These are phyloP conservation scores for Sitobion miscanthi DNA, from an alignment of 1,140 invertebrate genomes.

Conservation along the genomic window DNA sequence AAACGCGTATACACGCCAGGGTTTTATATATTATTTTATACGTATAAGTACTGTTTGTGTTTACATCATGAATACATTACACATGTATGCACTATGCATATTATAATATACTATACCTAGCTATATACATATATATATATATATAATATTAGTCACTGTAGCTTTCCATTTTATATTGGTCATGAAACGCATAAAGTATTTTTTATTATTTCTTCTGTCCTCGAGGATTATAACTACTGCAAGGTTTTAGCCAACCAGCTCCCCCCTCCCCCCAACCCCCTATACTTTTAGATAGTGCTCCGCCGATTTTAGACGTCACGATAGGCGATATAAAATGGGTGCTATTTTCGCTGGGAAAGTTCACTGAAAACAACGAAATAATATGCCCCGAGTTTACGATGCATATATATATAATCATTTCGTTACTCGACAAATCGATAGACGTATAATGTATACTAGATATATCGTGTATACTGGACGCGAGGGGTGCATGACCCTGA, in stretches of 20 bases:
- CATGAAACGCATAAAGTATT: neutral
- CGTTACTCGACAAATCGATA: slow-evolving; percentile 4
- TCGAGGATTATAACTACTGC: neutral
- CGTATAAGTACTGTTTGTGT: neutral
- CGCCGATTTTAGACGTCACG: neutral
- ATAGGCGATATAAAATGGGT: neutral
- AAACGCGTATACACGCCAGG: neutral
- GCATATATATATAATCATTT: neutral
- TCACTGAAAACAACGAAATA: neutral
- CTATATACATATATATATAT: neutral
- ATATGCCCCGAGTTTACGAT: neutral
- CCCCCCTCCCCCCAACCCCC: no score
- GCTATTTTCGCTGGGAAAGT: neutral
- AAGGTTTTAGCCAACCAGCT: neutral
- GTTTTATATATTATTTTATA: neutral
- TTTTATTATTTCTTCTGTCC: neutral
- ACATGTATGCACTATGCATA: no score
- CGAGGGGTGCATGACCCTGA: slow-evolving; percentile 48
- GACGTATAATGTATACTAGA: neutral
- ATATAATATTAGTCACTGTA: neutral
- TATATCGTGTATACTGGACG: neutral
- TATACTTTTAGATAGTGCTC: neutral
- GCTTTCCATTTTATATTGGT: neutral
- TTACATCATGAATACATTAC: no score
- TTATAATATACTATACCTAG: no score